phyloP scores from a whole-genome alignment of 2,113 vertebrate species.

The Isurus oxyrinchus region DNA sequence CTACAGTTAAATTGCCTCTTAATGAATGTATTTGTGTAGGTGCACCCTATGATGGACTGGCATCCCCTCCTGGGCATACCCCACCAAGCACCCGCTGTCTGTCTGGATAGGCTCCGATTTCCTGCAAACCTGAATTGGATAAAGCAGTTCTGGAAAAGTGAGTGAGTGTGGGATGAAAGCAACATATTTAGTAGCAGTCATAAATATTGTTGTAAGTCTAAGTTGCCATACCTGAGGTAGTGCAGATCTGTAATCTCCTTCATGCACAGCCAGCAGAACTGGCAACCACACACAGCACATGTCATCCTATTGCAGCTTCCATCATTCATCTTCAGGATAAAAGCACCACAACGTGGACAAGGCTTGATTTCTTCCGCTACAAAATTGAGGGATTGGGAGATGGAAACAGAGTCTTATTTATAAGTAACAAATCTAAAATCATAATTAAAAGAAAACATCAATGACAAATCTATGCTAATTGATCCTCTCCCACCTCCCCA shows the following conservation, averaged over 20 bases:
- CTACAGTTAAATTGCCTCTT: too few species aligned
- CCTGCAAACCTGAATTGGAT: too few species aligned
- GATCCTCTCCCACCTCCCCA: not conserved
- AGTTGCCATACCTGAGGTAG: conserved; percentile 67
- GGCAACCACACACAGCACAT: conserved; percentile 76
- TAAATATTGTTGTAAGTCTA: not conserved
- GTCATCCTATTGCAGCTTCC: conserved; percentile 84
- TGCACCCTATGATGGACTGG: too few species aligned
- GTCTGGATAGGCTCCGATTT: too few species aligned
- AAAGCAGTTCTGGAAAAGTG: too few species aligned
- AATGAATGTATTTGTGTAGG: too few species aligned
- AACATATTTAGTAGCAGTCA: not conserved
- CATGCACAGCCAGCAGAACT: conserved; percentile 85
- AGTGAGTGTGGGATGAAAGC: too few species aligned
- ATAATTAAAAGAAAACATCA: not conserved
- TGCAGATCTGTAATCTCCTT: conserved; percentile 79
- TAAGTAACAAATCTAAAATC: not conserved
- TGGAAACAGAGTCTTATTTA: not conserved
- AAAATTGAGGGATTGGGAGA: conserved; percentile 39
- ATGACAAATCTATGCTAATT: not conserved
- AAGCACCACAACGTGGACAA: conserved; percentile 76
- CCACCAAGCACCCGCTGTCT: too few species aligned
- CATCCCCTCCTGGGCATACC: too few species aligned
- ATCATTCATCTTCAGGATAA: conserved; percentile 80
- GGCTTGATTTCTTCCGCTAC: conserved; percentile 73